phyloP scores from a whole-genome alignment of 2,888 invertebrate species.

The Disparrhopalites patrizii region DNA sequence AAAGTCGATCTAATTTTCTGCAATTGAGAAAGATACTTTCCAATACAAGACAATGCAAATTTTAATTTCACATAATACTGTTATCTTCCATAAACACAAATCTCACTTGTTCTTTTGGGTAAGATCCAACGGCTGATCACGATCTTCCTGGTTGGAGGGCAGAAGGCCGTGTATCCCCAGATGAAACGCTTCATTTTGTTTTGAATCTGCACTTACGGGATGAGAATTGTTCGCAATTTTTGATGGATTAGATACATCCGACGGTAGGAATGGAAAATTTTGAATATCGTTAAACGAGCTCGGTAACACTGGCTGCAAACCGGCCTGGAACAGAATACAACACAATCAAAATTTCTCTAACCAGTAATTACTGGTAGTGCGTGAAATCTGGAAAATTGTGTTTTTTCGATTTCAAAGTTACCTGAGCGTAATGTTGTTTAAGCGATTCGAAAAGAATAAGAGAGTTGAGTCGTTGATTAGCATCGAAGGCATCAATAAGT shows the following conservation, averaged over 20 bases:
- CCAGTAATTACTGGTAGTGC: too few relatives aligned
- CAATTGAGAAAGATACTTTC: not conserved
- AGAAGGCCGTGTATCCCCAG: slow-evolving; percentile 13
- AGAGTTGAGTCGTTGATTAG: slow-evolving; percentile 41
- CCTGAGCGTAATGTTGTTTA: slow-evolving; percentile 39
- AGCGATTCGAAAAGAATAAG: slow-evolving; percentile 44
- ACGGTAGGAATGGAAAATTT: slow-evolving; percentile 26
- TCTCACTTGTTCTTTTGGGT: slow-evolving; percentile 25
- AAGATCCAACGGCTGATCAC: slow-evolving; percentile 39
- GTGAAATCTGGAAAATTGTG: not conserved
- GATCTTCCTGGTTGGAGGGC: slow-evolving; percentile 24
- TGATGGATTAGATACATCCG: slow-evolving; percentile 24
- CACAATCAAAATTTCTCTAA: not conserved
- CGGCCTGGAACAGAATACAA: not conserved
- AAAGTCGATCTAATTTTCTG: slow-evolving; percentile 5
- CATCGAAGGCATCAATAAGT: slow-evolving; percentile 32
- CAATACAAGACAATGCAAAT: not conserved
- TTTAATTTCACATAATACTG: too few relatives aligned
- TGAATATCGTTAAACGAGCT: slow-evolving; percentile 30
- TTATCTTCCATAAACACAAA: not conserved
- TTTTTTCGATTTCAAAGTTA: not conserved
- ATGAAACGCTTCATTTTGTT: slow-evolving; percentile 25
- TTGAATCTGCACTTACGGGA: not conserved
- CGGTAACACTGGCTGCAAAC: slow-evolving; percentile 19
- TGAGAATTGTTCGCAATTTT: slow-evolving; percentile 16